Evolutionary conservation across 2,797 vertebrate species (phyloP).

Genomic region (Pelochelys cantorii): DNA sequence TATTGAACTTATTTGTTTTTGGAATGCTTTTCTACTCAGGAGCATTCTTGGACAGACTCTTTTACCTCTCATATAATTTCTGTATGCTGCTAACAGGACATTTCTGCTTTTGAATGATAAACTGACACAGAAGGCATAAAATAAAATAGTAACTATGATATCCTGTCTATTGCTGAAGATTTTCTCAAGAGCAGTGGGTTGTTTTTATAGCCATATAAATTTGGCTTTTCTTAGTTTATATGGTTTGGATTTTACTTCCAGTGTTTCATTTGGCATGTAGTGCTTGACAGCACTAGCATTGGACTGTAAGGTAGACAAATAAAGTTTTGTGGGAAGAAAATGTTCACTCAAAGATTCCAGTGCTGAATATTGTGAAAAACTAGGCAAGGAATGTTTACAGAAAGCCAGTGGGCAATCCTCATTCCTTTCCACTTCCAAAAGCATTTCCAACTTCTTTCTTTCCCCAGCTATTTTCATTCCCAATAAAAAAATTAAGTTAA

Average conservation of each 20-base stretch:
- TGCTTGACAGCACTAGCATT: slow-evolving; percentile 10
- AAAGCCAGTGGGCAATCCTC: slow-evolving; percentile 27
- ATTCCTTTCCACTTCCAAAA: slow-evolving; percentile 51
- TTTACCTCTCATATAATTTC: slow-evolving; percentile 1
- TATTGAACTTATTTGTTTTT: not conserved
- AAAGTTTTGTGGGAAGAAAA: slow-evolving; percentile 67
- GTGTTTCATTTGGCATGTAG: slow-evolving; percentile 38
- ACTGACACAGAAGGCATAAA: not conserved
- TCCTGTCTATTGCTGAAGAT: not conserved
- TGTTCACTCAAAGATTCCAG: slow-evolving; percentile 54
- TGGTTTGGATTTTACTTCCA: slow-evolving; percentile 51
- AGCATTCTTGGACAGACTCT: slow-evolving; percentile 6
- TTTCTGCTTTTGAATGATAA: not conserved
- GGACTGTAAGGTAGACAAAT: slow-evolving; percentile 61
- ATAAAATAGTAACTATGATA: slow-evolving; percentile 5
- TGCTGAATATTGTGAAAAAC: slow-evolving; percentile 69
- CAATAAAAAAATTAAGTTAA: slow-evolving; percentile 1
- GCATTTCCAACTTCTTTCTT: slow-evolving; percentile 24
- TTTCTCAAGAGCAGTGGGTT: not conserved
- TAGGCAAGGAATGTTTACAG: slow-evolving; percentile 32
- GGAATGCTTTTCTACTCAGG: not conserved
- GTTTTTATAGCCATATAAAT: slow-evolving; percentile 29
- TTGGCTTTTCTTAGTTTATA: slow-evolving; percentile 27
- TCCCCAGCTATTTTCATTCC: slow-evolving; percentile 9
- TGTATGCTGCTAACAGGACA: not conserved